These are phyloP conservation scores for Melozone crissalis DNA, from an alignment of 2,113 vertebrate genomes.

Conservation along the genomic window DNA sequence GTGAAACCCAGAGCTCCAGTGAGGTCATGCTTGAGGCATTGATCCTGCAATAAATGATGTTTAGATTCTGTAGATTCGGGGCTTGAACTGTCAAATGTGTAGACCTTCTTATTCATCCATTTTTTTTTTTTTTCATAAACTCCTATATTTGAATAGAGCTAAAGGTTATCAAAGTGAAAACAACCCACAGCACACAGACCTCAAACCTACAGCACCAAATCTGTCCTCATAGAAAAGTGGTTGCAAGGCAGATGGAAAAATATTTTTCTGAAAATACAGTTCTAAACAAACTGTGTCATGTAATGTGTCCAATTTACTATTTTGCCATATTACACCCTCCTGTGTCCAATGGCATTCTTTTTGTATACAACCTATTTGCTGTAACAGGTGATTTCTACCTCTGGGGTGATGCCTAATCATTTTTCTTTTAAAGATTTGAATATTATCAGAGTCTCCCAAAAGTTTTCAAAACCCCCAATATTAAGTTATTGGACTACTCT, in stretches of 20 bases:
- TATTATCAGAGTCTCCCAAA: neutral
- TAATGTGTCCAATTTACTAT: neutral
- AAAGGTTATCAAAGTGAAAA: neutral
- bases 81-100: neutral
- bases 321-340: neutral
- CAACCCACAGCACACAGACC: neutral
- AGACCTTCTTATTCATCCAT: neutral
- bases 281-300: neutral
- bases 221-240: neutral
- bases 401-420: neutral
- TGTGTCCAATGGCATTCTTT: neutral
- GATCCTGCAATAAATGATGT: neutral
- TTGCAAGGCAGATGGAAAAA: neutral
- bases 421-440: neutral
- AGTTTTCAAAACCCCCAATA: neutral
- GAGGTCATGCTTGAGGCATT: neutral
- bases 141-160: neutral
- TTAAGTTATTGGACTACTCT: neutral
- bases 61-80: neutral
- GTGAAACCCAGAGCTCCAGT: neutral
- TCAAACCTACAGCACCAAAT: neutral
- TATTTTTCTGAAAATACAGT: neutral
- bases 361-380: neutral
- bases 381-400: neutral
- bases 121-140: neutral